These are phyloP conservation scores for Epizoanthus illoricatus DNA, from an alignment of 92 coral and sea anemone genomes.

Conservation along the genomic window DNA sequence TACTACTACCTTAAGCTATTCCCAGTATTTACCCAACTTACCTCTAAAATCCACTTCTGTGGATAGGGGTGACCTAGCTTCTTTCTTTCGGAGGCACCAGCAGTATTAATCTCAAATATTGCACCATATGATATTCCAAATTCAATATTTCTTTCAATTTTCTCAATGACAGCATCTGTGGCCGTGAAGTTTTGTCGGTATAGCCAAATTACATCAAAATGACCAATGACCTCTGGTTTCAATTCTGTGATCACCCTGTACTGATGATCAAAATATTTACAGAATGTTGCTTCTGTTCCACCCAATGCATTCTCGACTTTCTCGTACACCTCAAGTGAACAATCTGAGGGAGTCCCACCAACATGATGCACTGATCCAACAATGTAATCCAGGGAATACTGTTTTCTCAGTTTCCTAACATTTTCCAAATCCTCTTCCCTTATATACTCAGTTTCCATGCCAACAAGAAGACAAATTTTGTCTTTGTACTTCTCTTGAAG, in stretches of 20 bases:
- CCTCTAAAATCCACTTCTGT: conserved; percentile 55
- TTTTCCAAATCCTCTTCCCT: conserved; percentile 43
- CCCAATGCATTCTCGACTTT: conserved; percentile 53
- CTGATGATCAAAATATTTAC: conserved; percentile 65
- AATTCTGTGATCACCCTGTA: conserved; percentile 51
- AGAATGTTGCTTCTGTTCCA: conserved; percentile 58
- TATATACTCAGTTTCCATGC: conserved; percentile 74
- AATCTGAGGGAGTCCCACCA: conserved; percentile 62
- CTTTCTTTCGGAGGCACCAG: conserved; percentile 55
- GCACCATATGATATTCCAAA: conserved; percentile 70
- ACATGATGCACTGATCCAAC: conserved; percentile 81
- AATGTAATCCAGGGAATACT: conserved; percentile 54
- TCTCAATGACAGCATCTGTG: conserved; percentile 54
- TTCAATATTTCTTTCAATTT: conserved; percentile 62
- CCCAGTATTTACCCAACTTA: not conserved
- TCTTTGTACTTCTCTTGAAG: conserved; percentile 69
- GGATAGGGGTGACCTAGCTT: conserved; percentile 64
- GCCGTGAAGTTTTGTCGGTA: conserved; percentile 55
- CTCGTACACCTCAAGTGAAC: conserved; percentile 47
- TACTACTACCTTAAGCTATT: not conserved
- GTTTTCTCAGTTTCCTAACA: conserved; percentile 38
- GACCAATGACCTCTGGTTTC: conserved; percentile 69
- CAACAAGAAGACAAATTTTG: conserved; percentile 59
- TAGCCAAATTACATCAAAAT: conserved; percentile 65
- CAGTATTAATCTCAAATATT: conserved; percentile 69